These are phyloP conservation scores for Oasisia sp. DNA, from an alignment of 2,888 invertebrate genomes.

Conservation along the genomic window DNA sequence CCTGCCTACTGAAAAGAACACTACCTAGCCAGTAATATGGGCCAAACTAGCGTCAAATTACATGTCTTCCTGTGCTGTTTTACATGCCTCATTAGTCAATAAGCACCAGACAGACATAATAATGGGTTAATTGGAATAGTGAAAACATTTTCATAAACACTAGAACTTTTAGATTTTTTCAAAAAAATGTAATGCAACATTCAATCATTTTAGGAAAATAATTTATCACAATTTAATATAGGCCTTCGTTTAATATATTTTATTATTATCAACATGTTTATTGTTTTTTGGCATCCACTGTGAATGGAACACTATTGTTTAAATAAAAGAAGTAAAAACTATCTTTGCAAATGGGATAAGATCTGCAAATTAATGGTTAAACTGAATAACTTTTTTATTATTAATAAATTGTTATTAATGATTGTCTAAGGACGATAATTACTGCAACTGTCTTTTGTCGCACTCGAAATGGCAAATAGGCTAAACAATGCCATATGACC, in stretches of 20 bases:
- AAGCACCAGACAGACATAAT: background rate
- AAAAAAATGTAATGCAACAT: too few relatives aligned
- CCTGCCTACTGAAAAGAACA: constrained; percentile 11
- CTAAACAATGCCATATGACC: too few relatives aligned
- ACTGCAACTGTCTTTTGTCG: too few relatives aligned
- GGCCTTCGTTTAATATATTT: too few relatives aligned
- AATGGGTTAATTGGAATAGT: background rate
- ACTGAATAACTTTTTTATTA: background rate
- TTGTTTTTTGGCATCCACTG: background rate
- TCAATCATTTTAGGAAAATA: background rate
- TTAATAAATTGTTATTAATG: background rate
- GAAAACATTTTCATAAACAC: background rate
- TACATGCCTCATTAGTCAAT: constrained; percentile 17
- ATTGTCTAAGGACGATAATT: too few relatives aligned
- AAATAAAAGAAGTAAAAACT: background rate
- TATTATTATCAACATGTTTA: background rate
- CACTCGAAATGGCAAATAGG: too few relatives aligned
- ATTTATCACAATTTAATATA: background rate
- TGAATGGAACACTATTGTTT: background rate
- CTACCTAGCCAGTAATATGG: background rate
- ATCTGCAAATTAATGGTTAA: background rate
- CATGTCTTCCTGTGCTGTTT: background rate
- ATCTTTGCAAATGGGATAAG: background rate
- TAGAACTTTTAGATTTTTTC: background rate
- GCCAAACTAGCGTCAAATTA: background rate